phyloP scores from a whole-genome alignment of 1,140 invertebrate genomes.

The Bombyx mandarina region DNA sequence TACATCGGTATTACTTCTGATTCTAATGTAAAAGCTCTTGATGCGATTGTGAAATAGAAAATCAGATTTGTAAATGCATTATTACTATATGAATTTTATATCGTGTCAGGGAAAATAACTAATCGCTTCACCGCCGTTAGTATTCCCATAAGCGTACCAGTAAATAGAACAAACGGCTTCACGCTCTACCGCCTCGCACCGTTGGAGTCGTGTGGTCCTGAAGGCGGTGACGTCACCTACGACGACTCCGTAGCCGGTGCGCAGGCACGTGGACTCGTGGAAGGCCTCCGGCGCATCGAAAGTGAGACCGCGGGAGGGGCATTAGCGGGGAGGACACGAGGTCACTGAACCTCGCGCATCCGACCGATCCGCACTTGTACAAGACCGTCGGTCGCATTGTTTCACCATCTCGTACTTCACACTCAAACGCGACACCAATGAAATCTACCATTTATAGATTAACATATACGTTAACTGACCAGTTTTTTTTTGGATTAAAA shows the following conservation, averaged over 20 bases:
- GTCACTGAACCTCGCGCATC: conserved; percentile 53
- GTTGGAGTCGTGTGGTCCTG: conserved; percentile 28
- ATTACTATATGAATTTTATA: too few species aligned
- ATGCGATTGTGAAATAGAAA: too few species aligned
- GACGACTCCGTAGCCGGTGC: conserved; percentile 31
- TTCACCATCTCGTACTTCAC: conserved; percentile 42
- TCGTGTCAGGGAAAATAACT: too few species aligned
- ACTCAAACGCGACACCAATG: conserved; percentile 23
- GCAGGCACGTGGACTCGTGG: conserved; percentile 51
- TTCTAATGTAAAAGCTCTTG: too few species aligned
- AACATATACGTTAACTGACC: not conserved
- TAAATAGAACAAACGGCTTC: conserved; percentile 48
- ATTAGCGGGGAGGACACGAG: conserved; percentile 25
- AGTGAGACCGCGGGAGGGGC: conserved; percentile 50
- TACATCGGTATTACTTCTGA: too few species aligned
- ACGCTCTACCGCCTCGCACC: conserved; percentile 36
- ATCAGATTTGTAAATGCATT: too few species aligned
- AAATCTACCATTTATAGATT: conserved; percentile 16
- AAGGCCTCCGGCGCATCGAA: conserved; percentile 63
- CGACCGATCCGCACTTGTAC: conserved; percentile 61
- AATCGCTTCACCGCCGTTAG: conserved; percentile 22
- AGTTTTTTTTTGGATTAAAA: conserved; percentile 6
- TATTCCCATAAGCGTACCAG: conserved; percentile 50
- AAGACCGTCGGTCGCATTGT: conserved; percentile 53
- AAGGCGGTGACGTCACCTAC: conserved; percentile 52